Evolutionary conservation across 2,888 invertebrate genomes (phyloP), one percentile per base, ranked within the genome.

Genomic region (Operophtera brumata): DNA sequence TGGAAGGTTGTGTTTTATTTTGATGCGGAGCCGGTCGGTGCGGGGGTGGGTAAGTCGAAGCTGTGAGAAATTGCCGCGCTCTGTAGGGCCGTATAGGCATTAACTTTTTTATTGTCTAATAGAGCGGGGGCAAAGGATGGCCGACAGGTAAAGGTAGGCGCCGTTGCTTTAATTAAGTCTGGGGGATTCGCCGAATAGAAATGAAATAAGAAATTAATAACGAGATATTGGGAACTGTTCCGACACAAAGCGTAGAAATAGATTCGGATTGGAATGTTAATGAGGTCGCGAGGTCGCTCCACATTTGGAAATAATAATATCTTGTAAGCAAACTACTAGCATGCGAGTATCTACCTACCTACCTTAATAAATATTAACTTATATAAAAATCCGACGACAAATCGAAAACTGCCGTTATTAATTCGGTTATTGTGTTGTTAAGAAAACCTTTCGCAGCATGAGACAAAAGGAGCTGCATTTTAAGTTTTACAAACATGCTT

Each of bases 1-100:
- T 89, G 86, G 82, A 86, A 86, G 86, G 87, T 88, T 88, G 79
- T 89, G 80, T 89, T 88, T 84, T 87, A 81, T 85, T 86, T 84
- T 82, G 76, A 71, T 77, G 68, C 65, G 57, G 70, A 58, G 65
- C 63, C 47, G 72, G 59, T 65, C 70, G 69, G 56, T 39, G 73
- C 65, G 63, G 74, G 70, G 67, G 64, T 54, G 67, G 61, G 66
- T 62, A 55, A 63, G 64, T 62, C 69, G 70, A 73, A 75, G 73
- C 84, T 86, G 86, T 87, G 89, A 88, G 89, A 88, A 87, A 86
- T 82, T 80, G 80, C 84, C 80, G 81, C 80, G 80, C 75, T 76
- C 80, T 78, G 76, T 70, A 77, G 75, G 78, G 72, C 75, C 76
- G 78, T 79, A 82, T 78, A 83, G 76, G 81, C 84, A 85, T 88